Evolutionary conservation across 1,140 invertebrate genomes (phyloP).

Genomic region (Pemphigus obesinymphae): DNA sequence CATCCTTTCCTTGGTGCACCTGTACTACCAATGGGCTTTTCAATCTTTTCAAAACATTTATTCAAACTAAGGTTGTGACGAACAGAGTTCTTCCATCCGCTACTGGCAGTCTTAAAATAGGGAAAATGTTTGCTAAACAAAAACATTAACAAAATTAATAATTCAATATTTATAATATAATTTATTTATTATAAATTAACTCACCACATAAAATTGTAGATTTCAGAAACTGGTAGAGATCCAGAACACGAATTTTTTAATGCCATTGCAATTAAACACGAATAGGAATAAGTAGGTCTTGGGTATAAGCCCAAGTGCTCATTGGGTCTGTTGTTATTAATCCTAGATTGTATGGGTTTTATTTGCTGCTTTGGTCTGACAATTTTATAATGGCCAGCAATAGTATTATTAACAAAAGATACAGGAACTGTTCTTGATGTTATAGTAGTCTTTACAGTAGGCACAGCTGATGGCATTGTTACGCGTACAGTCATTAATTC

Average conservation of each 20-base stretch:
- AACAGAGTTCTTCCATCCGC: conserved; percentile 97
- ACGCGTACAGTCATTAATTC: conserved; percentile 53
- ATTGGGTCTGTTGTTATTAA: not conserved
- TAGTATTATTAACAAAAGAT: conserved; percentile 34
- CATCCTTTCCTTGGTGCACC: conserved; percentile 81
- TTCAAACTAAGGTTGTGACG: conserved; percentile 92
- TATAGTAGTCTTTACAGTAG: conserved; percentile 22
- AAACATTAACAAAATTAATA: not conserved
- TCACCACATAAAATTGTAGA: conserved; percentile 97
- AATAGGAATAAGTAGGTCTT: conserved; percentile 96
- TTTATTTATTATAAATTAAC: not conserved
- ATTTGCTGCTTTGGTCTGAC: conserved; percentile 28
- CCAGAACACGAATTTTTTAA: conserved; percentile 92
- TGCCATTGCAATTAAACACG: conserved; percentile 94
- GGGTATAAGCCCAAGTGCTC: conserved; percentile 63
- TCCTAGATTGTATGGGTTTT: conserved; percentile 36
- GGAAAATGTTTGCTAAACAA: conserved; percentile 89
- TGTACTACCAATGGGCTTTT: conserved; percentile 75
- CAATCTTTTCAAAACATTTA: conserved; percentile 97
- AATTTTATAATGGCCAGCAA: conserved; percentile 17
- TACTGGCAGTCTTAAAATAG: conserved; percentile 94
- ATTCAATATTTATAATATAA: not conserved
- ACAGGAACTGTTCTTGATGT: conserved; percentile 32
- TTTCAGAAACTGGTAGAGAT: conserved; percentile 93
- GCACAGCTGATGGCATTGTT: conserved; percentile 49